Conservation (phyloP, 2,113 vertebrate species). For the Petrocephalus microphthalmus region DNA sequence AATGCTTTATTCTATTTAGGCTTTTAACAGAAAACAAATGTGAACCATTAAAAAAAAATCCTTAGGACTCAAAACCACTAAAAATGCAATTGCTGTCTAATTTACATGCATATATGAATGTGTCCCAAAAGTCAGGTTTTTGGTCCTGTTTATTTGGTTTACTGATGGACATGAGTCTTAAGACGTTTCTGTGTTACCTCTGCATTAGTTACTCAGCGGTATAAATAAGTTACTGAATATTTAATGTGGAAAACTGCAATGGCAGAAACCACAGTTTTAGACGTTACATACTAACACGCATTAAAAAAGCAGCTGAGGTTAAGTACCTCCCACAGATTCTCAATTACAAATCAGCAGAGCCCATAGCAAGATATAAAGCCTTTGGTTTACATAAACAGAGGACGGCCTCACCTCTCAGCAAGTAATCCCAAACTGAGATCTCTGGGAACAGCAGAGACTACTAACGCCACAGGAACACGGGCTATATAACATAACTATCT, state of each 20-base stretch:
- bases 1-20: slow-evolving; percentile 36
- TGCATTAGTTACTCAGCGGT: neutral
- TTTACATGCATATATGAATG: neutral
- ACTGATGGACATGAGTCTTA: neutral
- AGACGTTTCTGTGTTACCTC: neutral
- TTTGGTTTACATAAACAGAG: neutral
- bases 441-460: neutral
- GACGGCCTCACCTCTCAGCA: neutral
- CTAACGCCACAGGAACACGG: neutral
- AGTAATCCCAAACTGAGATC: neutral
- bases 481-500: neutral
- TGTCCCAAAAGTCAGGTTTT: neutral
- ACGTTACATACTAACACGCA: no score
- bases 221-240: neutral
- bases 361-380: neutral
- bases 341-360: neutral
- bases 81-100: neutral
- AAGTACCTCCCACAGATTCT: neutral
- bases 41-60: slow-evolving; percentile 1
- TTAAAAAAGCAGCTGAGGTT: neutral
- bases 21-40: slow-evolving; percentile 35
- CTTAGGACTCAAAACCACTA: slow-evolving; percentile 16
- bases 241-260: neutral
- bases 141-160: neutral
- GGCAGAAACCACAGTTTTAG: neutral